Conservation (phyloP, 2,797 vertebrate species). For the Momotus momota region DNA sequence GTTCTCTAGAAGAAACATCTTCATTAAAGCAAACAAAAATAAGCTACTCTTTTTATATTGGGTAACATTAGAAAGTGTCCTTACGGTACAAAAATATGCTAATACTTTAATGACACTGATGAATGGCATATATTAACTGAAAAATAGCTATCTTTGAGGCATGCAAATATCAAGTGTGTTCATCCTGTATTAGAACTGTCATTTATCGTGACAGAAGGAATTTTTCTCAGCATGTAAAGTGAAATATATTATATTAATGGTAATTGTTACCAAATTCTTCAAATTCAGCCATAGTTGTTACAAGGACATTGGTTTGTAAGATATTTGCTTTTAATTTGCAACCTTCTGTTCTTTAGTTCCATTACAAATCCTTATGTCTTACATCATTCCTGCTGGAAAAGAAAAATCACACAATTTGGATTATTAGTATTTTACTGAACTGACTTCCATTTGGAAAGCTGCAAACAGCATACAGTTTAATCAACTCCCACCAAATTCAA, state of each 20-base stretch:
- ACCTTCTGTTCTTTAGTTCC: neutral
- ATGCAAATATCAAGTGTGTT: neutral
- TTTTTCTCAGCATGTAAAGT: conserved; percentile 10
- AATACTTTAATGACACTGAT: neutral
- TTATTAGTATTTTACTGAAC: neutral
- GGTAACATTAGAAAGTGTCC: neutral
- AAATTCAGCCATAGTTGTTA: neutral
- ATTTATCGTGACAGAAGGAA: neutral
- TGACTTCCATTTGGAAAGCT: neutral
- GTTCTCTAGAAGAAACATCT: neutral
- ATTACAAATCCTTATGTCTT: neutral
- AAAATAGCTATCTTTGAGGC: neutral
- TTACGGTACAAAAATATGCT: neutral
- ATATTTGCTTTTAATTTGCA: neutral
- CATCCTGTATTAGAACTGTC: neutral
- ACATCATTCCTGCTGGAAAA: neutral
- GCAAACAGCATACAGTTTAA: neutral
- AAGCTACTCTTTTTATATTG: neutral
- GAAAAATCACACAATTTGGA: neutral
- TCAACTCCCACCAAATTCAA: neutral
- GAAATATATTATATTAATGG: neutral
- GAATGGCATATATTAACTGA: neutral
- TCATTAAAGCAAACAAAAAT: conserved; percentile 16
- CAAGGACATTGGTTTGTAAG: neutral
- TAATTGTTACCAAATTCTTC: neutral